phyloP scores from a whole-genome alignment of 2,113 vertebrate species.

The Triplophysa rosa region DNA sequence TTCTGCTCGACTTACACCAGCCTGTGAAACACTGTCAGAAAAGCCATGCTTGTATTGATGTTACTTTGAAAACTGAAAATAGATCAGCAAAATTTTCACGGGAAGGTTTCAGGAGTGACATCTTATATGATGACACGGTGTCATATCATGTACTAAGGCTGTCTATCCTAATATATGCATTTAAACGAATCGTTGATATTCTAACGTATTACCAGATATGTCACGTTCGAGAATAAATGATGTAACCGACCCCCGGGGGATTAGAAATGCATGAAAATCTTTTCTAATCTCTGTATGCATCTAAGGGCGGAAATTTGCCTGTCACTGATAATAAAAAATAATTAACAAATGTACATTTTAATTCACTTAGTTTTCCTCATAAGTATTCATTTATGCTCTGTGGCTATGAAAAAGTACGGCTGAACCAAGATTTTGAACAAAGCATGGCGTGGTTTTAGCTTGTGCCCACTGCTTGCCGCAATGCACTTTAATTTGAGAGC shows the following conservation, averaged over 20 bases:
- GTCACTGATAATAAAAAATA: background rate
- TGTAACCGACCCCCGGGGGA: background rate
- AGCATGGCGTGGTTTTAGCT: constrained; percentile 43
- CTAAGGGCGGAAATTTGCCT: background rate
- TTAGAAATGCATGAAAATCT: background rate
- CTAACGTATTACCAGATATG: background rate
- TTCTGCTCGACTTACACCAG: constrained; percentile 1
- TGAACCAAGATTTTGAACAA: background rate
- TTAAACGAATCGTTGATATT: background rate
- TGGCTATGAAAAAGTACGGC: background rate
- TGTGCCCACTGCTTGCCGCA: constrained; percentile 9
- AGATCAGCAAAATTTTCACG: no score
- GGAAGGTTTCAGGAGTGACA: background rate
- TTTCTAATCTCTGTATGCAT: background rate
- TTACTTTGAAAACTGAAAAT: constrained; percentile 32
- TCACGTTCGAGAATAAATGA: background rate
- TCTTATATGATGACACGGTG: constrained; percentile 19
- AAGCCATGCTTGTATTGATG: constrained; percentile 20
- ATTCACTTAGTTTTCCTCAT: background rate
- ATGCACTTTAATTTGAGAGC: constrained; percentile 10
- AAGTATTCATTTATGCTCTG: constrained; percentile 10
- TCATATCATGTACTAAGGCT: constrained; percentile 19
- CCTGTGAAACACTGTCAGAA: background rate
- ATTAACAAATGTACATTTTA: background rate
- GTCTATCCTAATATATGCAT: constrained; percentile 1